phyloP scores from a whole-genome alignment of 2,888 invertebrate genomes.

The Adela reaumurella region DNA sequence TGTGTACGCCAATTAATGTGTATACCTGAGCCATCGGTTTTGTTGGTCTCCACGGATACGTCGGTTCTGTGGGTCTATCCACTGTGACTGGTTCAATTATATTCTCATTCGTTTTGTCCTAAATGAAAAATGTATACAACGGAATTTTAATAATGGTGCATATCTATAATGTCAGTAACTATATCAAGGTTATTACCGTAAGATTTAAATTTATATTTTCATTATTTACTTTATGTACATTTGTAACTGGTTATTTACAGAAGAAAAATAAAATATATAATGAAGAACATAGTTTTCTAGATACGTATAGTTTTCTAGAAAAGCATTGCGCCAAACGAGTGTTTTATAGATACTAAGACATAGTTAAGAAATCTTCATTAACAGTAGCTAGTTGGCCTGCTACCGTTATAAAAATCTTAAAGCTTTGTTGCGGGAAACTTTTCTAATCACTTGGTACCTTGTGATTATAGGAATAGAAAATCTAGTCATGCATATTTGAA shows the following conservation, averaged over 20 bases:
- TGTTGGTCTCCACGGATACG: constrained; percentile 41
- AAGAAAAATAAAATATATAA: constrained; percentile 13
- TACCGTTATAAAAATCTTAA: too few relatives aligned
- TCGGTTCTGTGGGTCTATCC: constrained; percentile 30
- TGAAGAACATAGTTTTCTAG: constrained; percentile 13
- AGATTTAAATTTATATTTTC: not conserved
- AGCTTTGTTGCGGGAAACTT: too few relatives aligned
- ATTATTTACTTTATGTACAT: not conserved
- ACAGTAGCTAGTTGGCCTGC: too few relatives aligned
- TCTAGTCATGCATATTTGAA: constrained; percentile 5
- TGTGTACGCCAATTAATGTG: too few relatives aligned
- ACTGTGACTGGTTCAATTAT: not conserved
- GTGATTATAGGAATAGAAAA: too few relatives aligned
- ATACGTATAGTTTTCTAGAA: constrained; percentile 5
- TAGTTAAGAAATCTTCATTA: too few relatives aligned
- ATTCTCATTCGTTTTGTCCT: not conserved
- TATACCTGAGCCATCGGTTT: constrained; percentile 29
- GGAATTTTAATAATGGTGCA: too few relatives aligned
- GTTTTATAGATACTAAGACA: too few relatives aligned
- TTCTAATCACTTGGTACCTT: too few relatives aligned
- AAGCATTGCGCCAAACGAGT: too few relatives aligned
- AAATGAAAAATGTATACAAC: not conserved
- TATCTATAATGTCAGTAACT: too few relatives aligned
- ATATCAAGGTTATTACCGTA: constrained; percentile 4
- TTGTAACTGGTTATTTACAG: constrained; percentile 14